These are phyloP conservation scores for Girardinus metallicus DNA, from an alignment of 2,797 vertebrate species.

Conservation along the genomic window DNA sequence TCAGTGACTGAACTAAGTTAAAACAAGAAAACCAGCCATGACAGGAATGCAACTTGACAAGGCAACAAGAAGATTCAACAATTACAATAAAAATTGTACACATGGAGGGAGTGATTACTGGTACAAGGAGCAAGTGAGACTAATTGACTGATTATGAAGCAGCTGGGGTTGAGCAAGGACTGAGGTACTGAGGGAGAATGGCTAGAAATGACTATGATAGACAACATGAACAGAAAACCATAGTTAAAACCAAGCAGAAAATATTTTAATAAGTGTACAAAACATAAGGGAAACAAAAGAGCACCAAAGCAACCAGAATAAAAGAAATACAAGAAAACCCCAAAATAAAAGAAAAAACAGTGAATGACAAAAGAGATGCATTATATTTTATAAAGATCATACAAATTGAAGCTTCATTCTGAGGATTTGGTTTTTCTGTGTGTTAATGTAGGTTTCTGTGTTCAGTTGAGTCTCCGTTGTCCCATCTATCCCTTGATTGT, in stretches of 20 bases:
- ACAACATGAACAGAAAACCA: neutral
- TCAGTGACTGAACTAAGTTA: neutral
- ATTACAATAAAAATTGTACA: neutral
- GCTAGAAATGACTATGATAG: neutral
- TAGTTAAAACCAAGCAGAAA: neutral
- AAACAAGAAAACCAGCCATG: neutral
- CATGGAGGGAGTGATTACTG: neutral
- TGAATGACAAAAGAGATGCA: too few species aligned
- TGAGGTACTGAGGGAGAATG: neutral
- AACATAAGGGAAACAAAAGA: neutral
- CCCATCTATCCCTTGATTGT: too few species aligned
- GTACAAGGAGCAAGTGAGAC: neutral
- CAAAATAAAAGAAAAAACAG: neutral
- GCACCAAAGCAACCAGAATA: neutral
- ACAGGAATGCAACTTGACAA: neutral
- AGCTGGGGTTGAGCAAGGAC: neutral
- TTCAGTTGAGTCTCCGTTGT: too few species aligned
- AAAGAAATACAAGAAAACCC: neutral
- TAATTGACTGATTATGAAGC: neutral
- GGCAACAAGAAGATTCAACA: neutral
- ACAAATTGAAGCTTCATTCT: too few species aligned
- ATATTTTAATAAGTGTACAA: neutral
- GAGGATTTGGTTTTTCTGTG: too few species aligned
- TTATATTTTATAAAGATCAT: too few species aligned
- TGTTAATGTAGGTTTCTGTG: too few species aligned